phyloP scores from a whole-genome alignment of 2,888 invertebrate genomes.

The Elmis aenea region DNA sequence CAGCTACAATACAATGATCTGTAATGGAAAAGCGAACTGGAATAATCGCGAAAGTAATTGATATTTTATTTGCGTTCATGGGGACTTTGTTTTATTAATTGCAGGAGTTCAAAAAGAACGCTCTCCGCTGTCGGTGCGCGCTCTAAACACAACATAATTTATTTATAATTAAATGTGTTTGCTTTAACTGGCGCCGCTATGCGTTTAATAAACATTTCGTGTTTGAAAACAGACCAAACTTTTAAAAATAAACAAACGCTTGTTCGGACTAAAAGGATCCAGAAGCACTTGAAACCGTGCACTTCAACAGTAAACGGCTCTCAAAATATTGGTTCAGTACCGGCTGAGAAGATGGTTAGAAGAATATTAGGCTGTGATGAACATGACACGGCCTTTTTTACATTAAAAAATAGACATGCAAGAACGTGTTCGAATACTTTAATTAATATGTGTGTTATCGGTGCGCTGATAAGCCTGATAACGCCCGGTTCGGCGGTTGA shows the following conservation, averaged over 20 bases:
- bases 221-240: slow-evolving; percentile 21
- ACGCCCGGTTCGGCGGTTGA: slow-evolving; percentile 21
- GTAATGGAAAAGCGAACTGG: too few relatives aligned
- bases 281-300: slow-evolving; percentile 16
- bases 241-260: slow-evolving; percentile 28
- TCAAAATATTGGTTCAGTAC: too few relatives aligned
- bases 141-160: slow-evolving; percentile 2
- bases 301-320: slow-evolving; percentile 13
- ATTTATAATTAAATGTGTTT: slow-evolving; percentile 24
- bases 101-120: neutral
- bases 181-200: slow-evolving; percentile 29
- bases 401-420: too few relatives aligned
- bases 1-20: too few relatives aligned
- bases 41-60: too few relatives aligned
- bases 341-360: too few relatives aligned
- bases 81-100: too few relatives aligned
- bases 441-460: slow-evolving; percentile 3
- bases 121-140: too few relatives aligned
- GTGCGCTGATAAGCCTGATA: slow-evolving; percentile 8
- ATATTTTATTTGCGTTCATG: too few relatives aligned
- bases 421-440: too few relatives aligned
- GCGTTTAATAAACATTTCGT: slow-evolving; percentile 18
- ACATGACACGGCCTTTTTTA: too few relatives aligned
- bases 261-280: slow-evolving; percentile 18
- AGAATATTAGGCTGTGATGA: too few relatives aligned